These are phyloP conservation scores for Eupleurogrammus muticus DNA, from an alignment of 2,797 vertebrate genomes.

Conservation along the genomic window DNA sequence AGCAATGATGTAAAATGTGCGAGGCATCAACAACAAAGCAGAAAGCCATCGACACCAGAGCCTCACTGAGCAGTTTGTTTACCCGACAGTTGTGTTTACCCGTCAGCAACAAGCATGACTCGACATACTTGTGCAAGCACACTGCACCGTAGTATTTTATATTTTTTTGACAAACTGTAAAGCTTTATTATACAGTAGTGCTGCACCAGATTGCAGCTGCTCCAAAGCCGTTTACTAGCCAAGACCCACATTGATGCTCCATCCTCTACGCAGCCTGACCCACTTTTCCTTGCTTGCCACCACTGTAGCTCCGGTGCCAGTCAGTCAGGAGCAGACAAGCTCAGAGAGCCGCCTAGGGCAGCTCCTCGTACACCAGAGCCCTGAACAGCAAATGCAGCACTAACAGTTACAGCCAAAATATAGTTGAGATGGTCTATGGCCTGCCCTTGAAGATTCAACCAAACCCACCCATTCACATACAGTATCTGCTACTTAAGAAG, in stretches of 20 bases:
- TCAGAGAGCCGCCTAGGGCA: slow-evolving; percentile 52
- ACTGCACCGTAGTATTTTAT: slow-evolving; percentile 16
- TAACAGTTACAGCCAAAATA: slow-evolving; percentile 47
- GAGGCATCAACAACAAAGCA: slow-evolving; percentile 2
- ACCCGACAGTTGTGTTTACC: slow-evolving; percentile 2
- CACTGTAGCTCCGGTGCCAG: slow-evolving; percentile 64
- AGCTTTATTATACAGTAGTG: slow-evolving; percentile 50
- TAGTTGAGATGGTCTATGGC: slow-evolving; percentile 11
- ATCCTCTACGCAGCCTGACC: slow-evolving; percentile 81
- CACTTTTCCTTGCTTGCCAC: slow-evolving; percentile 75
- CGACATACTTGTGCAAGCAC: slow-evolving; percentile 5
- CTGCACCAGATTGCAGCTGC: slow-evolving; percentile 62
- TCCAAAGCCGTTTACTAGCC: slow-evolving; percentile 74
- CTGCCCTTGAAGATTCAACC: slow-evolving; percentile 16
- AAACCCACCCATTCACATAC: no score
- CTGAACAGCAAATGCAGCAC: slow-evolving; percentile 39
- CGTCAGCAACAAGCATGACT: slow-evolving; percentile 22
- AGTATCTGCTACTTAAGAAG: no score
- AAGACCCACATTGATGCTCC: slow-evolving; percentile 71
- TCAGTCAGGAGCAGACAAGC: slow-evolving; percentile 56
- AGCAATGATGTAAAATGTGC: neutral
- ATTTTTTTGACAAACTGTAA: slow-evolving; percentile 30
- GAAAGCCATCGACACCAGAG: neutral
- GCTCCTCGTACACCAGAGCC: slow-evolving; percentile 37
- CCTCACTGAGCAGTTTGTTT: slow-evolving; percentile 1